Percentiles rank a stretch among this genome's conserved stretches.
phyloP scores from a whole-genome alignment of 2,113 vertebrate species.

The Tupaia tana region DNA sequence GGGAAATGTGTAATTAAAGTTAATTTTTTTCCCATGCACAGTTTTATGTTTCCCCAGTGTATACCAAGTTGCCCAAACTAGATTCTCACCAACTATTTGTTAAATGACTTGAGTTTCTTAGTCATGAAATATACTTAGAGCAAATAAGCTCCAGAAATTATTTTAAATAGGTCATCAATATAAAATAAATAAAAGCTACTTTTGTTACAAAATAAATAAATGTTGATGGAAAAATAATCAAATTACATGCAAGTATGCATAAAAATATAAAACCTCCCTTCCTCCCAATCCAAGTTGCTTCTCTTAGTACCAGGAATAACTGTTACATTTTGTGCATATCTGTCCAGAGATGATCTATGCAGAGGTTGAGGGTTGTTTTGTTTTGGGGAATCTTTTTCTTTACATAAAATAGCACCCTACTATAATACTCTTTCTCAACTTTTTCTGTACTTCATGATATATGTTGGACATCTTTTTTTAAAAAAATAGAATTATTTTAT shows the following conservation, averaged over 20 bases:
- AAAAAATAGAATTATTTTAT: too few species aligned
- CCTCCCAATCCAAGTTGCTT: background rate
- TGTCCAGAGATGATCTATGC: background rate
- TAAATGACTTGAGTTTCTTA: background rate
- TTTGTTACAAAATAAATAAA: slow-evolving; percentile 12
- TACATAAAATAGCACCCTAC: background rate
- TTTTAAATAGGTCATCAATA: background rate
- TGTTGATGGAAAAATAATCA: slow-evolving; percentile 12
- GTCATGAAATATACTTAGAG: background rate
- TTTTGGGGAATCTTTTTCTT: background rate
- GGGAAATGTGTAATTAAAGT: background rate
- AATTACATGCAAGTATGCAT: background rate
- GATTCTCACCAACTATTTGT: background rate
- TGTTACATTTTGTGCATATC: background rate
- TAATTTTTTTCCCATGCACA: background rate
- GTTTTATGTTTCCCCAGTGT: background rate
- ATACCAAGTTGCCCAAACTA: background rate
- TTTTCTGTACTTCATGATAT: background rate
- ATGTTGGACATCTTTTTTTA: background rate
- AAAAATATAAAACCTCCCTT: background rate
- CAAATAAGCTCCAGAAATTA: background rate
- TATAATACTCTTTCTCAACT: background rate
- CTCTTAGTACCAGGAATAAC: background rate
- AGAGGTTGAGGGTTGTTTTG: background rate
- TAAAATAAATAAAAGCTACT: background rate